phyloP scores from a whole-genome alignment of 2,797 vertebrate species.

The Aulostomus chinensis region DNA sequence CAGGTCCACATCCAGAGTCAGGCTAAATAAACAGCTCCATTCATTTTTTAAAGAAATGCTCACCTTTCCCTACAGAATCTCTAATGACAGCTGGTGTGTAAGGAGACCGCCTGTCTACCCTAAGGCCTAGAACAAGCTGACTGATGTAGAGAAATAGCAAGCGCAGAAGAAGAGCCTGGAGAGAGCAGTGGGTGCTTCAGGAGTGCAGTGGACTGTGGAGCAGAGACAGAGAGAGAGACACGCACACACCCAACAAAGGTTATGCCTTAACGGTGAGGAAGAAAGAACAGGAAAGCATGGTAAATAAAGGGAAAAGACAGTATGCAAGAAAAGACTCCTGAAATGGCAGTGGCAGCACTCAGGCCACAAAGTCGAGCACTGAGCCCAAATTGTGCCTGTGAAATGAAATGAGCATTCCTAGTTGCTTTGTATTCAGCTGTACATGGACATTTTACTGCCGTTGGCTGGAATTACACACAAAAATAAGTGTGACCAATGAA shows the following conservation, averaged over 20 bases:
- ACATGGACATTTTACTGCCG: too few relatives aligned
- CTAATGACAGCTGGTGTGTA: constrained; percentile 19
- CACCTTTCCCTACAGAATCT: constrained; percentile 45
- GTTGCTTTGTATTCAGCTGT: neutral
- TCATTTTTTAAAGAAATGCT: constrained; percentile 27
- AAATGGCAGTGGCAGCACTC: constrained; percentile 9
- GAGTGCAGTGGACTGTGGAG: constrained; percentile 34
- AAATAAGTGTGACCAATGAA: too few relatives aligned
- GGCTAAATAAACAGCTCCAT: constrained; percentile 35
- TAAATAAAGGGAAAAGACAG: neutral
- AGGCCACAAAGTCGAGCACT: neutral
- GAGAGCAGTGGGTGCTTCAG: constrained; percentile 22
- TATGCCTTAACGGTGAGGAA: constrained; percentile 10
- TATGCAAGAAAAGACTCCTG: constrained; percentile 3
- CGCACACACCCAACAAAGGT: constrained; percentile 5
- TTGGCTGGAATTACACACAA: too few relatives aligned
- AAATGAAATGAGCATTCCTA: constrained; percentile 4
- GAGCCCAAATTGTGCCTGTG: constrained; percentile 18
- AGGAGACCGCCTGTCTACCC: constrained; percentile 21
- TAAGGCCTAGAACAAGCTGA: neutral
- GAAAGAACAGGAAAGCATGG: neutral
- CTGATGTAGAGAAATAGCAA: too few relatives aligned
- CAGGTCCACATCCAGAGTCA: constrained; percentile 10
- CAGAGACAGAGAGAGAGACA: neutral
- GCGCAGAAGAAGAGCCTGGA: constrained; percentile 7